Evolutionary conservation across 2,888 invertebrate species (phyloP).

Genomic region (Busseola fusca): DNA sequence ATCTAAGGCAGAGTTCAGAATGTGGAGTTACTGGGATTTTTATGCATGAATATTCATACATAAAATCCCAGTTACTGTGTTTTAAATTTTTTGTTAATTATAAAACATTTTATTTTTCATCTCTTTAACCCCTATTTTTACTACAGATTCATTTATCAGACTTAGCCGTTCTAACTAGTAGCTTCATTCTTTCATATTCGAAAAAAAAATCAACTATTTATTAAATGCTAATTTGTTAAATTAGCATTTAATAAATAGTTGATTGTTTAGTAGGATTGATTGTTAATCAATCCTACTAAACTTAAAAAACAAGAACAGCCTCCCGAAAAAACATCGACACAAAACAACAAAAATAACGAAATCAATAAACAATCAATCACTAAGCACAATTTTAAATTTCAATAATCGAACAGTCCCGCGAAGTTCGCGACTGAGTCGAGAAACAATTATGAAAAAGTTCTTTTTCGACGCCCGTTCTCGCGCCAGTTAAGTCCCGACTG

Average conservation of each 20-base stretch:
- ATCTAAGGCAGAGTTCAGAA: slow-evolving; percentile 60
- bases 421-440: slow-evolving; percentile 79
- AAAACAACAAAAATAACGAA: slow-evolving; percentile 64
- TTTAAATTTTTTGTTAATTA: not conserved
- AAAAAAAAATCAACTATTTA: not conserved
- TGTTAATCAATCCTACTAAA: not conserved
- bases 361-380: slow-evolving; percentile 77
- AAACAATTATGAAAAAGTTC: slow-evolving; percentile 89
- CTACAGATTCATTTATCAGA: not conserved
- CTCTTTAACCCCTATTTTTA: not conserved
- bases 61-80: no score
- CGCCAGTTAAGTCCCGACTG: slow-evolving; percentile 87
- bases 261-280: no score
- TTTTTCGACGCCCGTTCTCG: slow-evolving; percentile 85
- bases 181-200: not conserved
- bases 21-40: slow-evolving; percentile 11
- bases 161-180: not conserved
- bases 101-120: not conserved
- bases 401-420: slow-evolving; percentile 82
- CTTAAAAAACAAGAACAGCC: slow-evolving; percentile 17
- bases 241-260: not conserved
- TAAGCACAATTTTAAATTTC: slow-evolving; percentile 78
- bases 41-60: not conserved
- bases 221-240: not conserved
- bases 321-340: slow-evolving; percentile 40